Base-by-base conservation (phyloP, 2,113 vertebrate species). In the Peromyscus leucopus region DNA sequence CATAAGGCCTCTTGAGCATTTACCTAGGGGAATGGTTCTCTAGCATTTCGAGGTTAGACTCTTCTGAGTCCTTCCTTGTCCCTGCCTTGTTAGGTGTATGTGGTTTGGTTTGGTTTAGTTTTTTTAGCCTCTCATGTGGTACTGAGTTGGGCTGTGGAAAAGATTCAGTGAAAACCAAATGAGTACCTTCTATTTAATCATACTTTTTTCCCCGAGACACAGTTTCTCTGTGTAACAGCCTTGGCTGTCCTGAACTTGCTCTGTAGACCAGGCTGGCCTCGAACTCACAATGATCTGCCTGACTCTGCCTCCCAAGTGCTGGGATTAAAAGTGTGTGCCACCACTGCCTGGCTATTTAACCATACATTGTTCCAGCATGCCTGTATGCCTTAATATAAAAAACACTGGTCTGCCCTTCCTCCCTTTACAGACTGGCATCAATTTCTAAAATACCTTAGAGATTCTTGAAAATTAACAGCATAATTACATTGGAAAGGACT, bases 11-110 rank as follows among this genome's bases (percentile, higher is more conserved):
- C 28, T 87, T 88, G 28, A 96, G 24, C n/a, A 19, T 57, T 57
- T 85, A 33, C 79, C 63, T 91, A 90, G 71, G 86, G 82, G 76
- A 94, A 3, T 85, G 28, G 22, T 84, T 96, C 96, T 76, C 42
- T 78, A 57, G n/a, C 39, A 63, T 95, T 90, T 69, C 72, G 48
- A 95, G 31, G 28, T 55, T 90, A 76, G 75, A 72, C 65, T 72
- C 39, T 82, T 94, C 51, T 88, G 46, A 24, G 7, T 88, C 59
- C 24, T 94, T 36, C 22, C 57, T 22, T 75, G 11, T 6, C 55
- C 28, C 39, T 59, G 84, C 48, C 85, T 78, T 39, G 5, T 17
- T 65, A 19, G 15, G 61, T 33, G 8, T 48, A 7, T 33, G 39
- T 33, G 28, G 19, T 87, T 42, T 65, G 2, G 9, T 65, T 65